phyloP scores from a whole-genome alignment of 2,113 vertebrate species.

The Cairina moschata region DNA sequence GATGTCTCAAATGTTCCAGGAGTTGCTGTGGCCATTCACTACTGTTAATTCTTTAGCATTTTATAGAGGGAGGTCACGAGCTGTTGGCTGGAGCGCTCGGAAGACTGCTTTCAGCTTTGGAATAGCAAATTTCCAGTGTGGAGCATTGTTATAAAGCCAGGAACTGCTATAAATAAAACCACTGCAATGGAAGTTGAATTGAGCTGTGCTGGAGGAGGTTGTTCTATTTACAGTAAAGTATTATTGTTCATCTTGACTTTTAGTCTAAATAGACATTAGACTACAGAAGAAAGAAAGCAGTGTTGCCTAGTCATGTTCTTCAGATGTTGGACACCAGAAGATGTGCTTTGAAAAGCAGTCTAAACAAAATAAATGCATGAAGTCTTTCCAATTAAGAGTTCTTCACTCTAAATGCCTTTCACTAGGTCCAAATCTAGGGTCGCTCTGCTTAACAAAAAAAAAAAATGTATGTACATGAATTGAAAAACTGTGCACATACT shows the following conservation, averaged over 20 bases:
- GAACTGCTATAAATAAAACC: constrained; percentile 57
- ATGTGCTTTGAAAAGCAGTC: constrained; percentile 3
- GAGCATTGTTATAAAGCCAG: constrained; percentile 31
- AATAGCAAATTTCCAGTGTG: constrained; percentile 56
- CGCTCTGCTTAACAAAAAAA: background rate
- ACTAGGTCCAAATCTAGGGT: background rate
- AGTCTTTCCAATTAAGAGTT: background rate
- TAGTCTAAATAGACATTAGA: background rate
- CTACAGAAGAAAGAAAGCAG: background rate
- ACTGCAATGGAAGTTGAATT: constrained; percentile 10
- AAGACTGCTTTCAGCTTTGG: constrained; percentile 51
- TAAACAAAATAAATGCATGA: constrained; percentile 11
- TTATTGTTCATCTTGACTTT: constrained; percentile 43
- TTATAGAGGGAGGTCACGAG: constrained; percentile 45
- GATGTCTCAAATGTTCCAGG: constrained; percentile 3
- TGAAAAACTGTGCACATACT: background rate
- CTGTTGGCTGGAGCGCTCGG: constrained; percentile 32
- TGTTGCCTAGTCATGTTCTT: background rate
- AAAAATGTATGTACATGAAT: background rate
- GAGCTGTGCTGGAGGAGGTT: constrained; percentile 6
- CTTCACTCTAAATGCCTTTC: background rate
- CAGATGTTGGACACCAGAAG: background rate
- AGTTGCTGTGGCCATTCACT: constrained; percentile 23
- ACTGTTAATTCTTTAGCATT: constrained; percentile 35
- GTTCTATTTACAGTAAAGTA: constrained; percentile 51